Percentiles rank a stretch among this genome's conserved stretches.
These are phyloP conservation scores for Ecdyonurus torrentis DNA, from an alignment of 2,888 invertebrate species.

Conservation along the genomic window DNA sequence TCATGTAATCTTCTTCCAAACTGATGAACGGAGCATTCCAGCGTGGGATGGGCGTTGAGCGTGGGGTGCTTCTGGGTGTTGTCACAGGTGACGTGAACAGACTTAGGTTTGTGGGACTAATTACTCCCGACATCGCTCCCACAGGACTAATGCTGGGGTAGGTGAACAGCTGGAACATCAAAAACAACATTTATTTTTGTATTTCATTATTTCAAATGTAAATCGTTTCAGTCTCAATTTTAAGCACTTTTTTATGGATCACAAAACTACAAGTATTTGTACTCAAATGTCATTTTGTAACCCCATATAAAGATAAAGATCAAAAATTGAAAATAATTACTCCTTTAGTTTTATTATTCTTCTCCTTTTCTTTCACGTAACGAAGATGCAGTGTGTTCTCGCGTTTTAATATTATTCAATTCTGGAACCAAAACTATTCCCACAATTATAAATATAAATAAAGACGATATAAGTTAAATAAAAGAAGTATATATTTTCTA, in stretches of 20 bases:
- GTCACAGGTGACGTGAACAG: conserved; percentile 54
- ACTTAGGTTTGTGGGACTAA: conserved; percentile 75
- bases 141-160: conserved; percentile 76
- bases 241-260: not conserved
- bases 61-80: conserved; percentile 32
- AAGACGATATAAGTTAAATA: too few species aligned
- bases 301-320: not conserved
- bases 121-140: conserved; percentile 55
- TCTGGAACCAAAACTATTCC: too few species aligned
- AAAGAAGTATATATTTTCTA: too few species aligned
- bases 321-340: not conserved
- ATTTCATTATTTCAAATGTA: too few species aligned
- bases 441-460: too few species aligned
- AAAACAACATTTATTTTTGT: too few species aligned
- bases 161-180: conserved; percentile 61
- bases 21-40: conserved; percentile 84
- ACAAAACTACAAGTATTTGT: not conserved
- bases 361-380: too few species aligned
- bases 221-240: too few species aligned
- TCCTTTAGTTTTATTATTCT: not conserved
- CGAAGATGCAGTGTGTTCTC: too few species aligned
- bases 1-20: conserved; percentile 87
- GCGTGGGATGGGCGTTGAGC: conserved; percentile 35
- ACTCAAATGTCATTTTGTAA: not conserved
- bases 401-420: too few species aligned